phyloP scores from a whole-genome alignment of 1,140 invertebrate species.

The Caenorhabditis brenneri region DNA sequence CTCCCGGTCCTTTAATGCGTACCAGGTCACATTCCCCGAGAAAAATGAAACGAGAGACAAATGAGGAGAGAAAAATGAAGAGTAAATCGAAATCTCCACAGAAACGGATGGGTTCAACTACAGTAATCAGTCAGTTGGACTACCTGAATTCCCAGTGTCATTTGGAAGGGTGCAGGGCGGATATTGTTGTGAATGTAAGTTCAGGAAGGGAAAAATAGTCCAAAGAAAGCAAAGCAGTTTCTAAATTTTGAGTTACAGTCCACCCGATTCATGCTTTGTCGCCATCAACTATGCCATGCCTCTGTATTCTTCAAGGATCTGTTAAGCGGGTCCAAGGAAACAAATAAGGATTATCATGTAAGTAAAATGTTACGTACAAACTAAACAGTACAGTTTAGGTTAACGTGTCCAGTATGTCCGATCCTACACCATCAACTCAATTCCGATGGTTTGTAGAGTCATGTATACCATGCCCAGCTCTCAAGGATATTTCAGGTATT shows the following conservation, averaged over 20 bases:
- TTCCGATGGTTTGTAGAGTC: slow-evolving; percentile 70
- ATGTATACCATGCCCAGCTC: slow-evolving; percentile 63
- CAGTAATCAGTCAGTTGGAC: slow-evolving; percentile 59
- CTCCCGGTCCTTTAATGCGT: slow-evolving; percentile 7
- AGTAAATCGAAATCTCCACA: slow-evolving; percentile 53
- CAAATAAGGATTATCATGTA: slow-evolving; percentile 58
- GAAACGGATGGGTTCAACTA: slow-evolving; percentile 20
- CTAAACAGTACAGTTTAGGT: slow-evolving; percentile 48
- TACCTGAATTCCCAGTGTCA: slow-evolving; percentile 68
- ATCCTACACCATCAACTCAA: slow-evolving; percentile 66
- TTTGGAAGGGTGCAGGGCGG: slow-evolving; percentile 67
- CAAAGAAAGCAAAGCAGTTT: neutral
- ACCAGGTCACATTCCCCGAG: slow-evolving; percentile 33
- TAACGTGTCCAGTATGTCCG: slow-evolving; percentile 64
- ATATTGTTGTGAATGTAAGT: slow-evolving; percentile 67
- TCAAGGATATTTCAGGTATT: slow-evolving; percentile 65
- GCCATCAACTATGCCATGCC: slow-evolving; percentile 68
- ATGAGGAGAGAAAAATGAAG: slow-evolving; percentile 9
- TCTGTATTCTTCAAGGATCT: slow-evolving; percentile 69
- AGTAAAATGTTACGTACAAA: slow-evolving; percentile 52
- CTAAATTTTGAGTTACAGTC: slow-evolving; percentile 63
- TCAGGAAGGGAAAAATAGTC: slow-evolving; percentile 25
- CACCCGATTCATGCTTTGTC: slow-evolving; percentile 68
- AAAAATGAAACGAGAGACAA: neutral
- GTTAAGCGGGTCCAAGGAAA: slow-evolving; percentile 60